These are phyloP conservation scores for Zingel zingel DNA, from an alignment of 2,113 vertebrate genomes.

Conservation along the genomic window DNA sequence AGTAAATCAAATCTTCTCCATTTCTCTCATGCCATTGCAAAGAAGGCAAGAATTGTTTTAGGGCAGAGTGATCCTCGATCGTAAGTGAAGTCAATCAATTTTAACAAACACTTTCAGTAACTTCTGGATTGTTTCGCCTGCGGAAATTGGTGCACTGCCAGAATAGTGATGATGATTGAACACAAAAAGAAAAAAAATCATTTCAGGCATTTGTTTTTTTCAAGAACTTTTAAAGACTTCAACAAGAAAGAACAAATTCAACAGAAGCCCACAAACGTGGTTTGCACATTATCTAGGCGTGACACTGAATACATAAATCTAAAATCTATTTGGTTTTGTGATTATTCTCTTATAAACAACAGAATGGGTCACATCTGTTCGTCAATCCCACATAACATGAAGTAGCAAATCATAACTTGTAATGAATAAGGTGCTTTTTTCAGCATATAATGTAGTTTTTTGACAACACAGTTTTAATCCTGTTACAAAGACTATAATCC, in stretches of 20 bases:
- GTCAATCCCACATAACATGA: neutral
- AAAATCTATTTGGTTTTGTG: neutral
- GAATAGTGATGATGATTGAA: neutral
- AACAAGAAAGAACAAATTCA: neutral
- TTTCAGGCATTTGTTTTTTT: neutral
- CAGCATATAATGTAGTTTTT: neutral
- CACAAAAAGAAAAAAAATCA: neutral
- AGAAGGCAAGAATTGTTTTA: conserved; percentile 25
- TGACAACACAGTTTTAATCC: conserved; percentile 11
- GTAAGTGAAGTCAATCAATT: conserved; percentile 12
- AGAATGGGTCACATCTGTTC: neutral
- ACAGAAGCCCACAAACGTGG: neutral
- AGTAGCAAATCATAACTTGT: conserved; percentile 6
- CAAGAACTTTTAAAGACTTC: neutral
- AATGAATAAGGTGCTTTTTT: conserved; percentile 8
- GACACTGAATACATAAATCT: neutral
- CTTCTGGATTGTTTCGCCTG: neutral
- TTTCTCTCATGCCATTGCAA: conserved; percentile 54
- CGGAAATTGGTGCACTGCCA: neutral
- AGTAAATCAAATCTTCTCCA: conserved; percentile 49
- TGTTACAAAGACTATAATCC: conserved; percentile 3
- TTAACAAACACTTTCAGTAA: neutral
- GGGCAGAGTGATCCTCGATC: conserved; percentile 6
- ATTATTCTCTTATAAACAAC: neutral
- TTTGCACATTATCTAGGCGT: neutral